Conservation (phyloP, 2,797 vertebrate species). For the Xiphorhynchus erythropygius region DNA sequence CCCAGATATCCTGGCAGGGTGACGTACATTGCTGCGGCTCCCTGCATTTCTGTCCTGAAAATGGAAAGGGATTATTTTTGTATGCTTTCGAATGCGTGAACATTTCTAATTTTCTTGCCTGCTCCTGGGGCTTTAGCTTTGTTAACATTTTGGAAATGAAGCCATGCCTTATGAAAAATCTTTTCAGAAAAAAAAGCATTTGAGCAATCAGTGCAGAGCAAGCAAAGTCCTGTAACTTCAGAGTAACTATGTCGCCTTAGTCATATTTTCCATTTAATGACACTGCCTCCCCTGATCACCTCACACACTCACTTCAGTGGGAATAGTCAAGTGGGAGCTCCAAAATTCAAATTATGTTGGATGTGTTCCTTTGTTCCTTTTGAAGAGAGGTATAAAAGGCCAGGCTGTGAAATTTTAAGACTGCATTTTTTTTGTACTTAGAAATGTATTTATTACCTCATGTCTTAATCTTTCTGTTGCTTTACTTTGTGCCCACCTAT, state of each 20-base stretch:
- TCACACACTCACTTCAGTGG: background rate
- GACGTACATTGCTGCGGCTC: background rate
- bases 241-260: background rate
- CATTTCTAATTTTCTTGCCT: constrained; percentile 53
- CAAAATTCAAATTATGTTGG: constrained; percentile 9
- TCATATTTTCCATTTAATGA: background rate
- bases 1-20: background rate
- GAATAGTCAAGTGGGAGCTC: constrained; percentile 31
- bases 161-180: background rate
- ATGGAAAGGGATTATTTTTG: background rate
- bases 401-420: background rate
- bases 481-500: background rate
- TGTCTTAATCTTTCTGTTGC: background rate
- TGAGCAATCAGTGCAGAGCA: background rate
- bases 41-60: background rate
- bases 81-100: background rate
- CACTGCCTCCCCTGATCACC: background rate
- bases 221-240: background rate
- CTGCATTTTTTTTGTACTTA: background rate
- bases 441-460: background rate
- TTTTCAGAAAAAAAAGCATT: background rate
- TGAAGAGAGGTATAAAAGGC: background rate
- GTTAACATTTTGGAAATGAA: constrained; percentile 57
- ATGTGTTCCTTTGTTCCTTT: constrained; percentile 8
- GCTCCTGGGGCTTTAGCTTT: constrained; percentile 2